Base-by-base conservation (phyloP, 2,888 invertebrate species). In the Anthrax anthrax region DNA sequence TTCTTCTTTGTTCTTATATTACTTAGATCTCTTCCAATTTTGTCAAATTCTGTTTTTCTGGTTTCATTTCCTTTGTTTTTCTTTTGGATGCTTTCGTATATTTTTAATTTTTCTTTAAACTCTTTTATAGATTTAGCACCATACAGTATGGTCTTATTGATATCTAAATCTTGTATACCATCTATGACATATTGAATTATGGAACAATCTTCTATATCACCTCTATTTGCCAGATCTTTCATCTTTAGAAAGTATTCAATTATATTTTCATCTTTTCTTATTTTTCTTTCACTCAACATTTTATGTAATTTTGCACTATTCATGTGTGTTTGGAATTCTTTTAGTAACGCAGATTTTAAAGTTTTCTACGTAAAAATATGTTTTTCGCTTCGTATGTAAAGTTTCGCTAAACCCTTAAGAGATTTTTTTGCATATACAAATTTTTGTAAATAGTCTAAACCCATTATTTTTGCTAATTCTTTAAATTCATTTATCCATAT, bases 21-120 rank as follows among this genome's bases (percentile, higher is more conserved):
- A n/a, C n/a, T n/a, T n/a, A n/a, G n/a, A n/a, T 10, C 8, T 10
- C 29, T 6, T 9, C 10, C 29, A 10, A 3, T 12, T 29, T 29
- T 10, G 3, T 10, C 10, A 10, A 9, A 9, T 10, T 29, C 29
- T 9, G 12, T 10, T 29, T 10, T 29, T 29, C 10, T 29, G 29
- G 5, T 6, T 29, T 29, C 29, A 29, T 3, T 10, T 29, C 10
- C 3, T 29, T 12, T 29, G 10, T 6, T 29, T 29, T 12, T 37
- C 4, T 32, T 27, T 10, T 46, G 32, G 18, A 49, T 49, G 34
- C 27, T 47, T 34, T 49, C 42, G 6, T 44, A 47, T 2, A 38
- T n/a, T 32, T 38, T 46, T 17, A 41, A 6, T 42, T 45, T 48
- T 18, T 12, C 12, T 29, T 48, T 48, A 9, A 45, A n/a, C 23